Evolutionary conservation across 2,113 vertebrate genomes (phyloP).

Genomic region (Donacobius atricapilla): DNA sequence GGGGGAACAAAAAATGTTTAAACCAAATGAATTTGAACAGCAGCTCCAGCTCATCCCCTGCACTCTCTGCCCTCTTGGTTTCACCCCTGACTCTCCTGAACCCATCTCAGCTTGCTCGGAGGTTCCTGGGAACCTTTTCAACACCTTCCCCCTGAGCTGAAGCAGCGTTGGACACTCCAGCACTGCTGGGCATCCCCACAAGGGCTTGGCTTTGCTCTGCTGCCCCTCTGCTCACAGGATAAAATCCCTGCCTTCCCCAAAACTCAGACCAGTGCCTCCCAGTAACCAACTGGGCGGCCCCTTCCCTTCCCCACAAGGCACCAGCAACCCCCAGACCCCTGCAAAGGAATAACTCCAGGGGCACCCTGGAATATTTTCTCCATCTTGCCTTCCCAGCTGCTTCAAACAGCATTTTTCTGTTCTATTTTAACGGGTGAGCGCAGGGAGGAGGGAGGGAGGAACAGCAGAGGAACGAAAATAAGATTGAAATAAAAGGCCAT

Average conservation of each 20-base stretch:
- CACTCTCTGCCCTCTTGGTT: not conserved
- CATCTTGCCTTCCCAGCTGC: not conserved
- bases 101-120: not conserved
- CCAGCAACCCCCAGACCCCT: not conserved
- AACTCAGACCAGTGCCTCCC: not conserved
- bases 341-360: fast-evolving
- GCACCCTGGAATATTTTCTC: not conserved
- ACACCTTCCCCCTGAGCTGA: not conserved
- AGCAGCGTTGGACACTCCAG: not conserved
- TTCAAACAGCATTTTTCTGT: not conserved
- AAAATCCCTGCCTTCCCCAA: not conserved
- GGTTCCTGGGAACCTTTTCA: not conserved
- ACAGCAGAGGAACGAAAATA: not conserved
- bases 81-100: not conserved
- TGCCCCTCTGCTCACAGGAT: not conserved
- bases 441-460: not conserved
- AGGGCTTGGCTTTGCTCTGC: not conserved
- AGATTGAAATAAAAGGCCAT: not conserved
- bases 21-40: fast-evolving
- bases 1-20: fast-evolving
- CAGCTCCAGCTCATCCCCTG: not conserved
- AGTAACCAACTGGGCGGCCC: not conserved
- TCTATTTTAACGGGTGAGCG: not conserved
- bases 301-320: not conserved
- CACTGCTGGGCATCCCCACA: not conserved